Base-by-base conservation (phyloP, 2,113 vertebrate genomes). In the Columba janthina region DNA sequence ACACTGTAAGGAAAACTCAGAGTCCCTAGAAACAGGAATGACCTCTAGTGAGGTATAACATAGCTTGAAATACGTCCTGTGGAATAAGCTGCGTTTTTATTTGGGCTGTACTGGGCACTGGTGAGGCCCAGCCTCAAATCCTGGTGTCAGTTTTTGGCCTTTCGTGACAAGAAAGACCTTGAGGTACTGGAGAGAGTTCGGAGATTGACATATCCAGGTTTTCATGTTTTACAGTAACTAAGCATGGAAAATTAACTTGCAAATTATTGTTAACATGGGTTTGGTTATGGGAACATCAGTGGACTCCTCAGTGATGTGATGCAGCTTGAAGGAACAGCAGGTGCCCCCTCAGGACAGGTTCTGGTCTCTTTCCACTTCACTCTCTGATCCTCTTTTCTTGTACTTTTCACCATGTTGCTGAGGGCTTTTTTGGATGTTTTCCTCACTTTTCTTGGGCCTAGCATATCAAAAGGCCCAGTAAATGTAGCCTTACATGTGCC, bases 221-320 rank as follows among this genome's bases (percentile, higher is more conserved):
- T 38, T 81, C 9, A 19, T 22, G 44, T 48, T 76, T 5, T 73
- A 69, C 67, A 89, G 31, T 29, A 21, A 28, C 17, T 32, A 5
- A 53, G n/a, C 54, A 9, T 5, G 76, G 32, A 18, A 62, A 73
- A 5, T 20, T 4, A 60, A 80, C 24, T n/a, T 73, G 44, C 11
- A 46, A 51, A 6, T 15, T 11, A 34, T 38, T 0, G 3, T 50
- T 56, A 14, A 6, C 6, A 0, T 26, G 36, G 60, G 4, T 87
- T 70, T 87, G 65, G 36, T 15, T 10, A 4, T 8, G 24, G 60
- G 36, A 20, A 0, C 4, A 36, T 12, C 51, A 81, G 80, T 31
- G 51, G 50, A 1, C 38, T 32, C 25, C 18, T 88, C 31, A 9
- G 67, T 0, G 3, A 3, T 6, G 34, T 3, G 21, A 6, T 12